Percentiles rank a stretch among this genome's conserved stretches.
Evolutionary conservation across 2,888 invertebrate species (phyloP).

Genomic region (Eudemis profundana): DNA sequence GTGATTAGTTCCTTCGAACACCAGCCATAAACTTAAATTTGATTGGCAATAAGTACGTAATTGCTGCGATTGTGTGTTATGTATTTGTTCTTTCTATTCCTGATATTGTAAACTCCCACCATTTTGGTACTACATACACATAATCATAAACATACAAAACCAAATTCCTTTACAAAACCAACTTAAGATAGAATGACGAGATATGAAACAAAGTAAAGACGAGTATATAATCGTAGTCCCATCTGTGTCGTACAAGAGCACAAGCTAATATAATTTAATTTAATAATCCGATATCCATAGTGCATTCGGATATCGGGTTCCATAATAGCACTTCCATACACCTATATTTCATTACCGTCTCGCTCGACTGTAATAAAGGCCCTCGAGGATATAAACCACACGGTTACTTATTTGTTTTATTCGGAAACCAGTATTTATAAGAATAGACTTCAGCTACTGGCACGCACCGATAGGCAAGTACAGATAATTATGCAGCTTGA

Average conservation of each 20-base stretch:
- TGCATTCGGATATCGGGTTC: slow-evolving; percentile 64
- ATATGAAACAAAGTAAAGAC: too few species aligned
- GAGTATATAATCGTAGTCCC: too few species aligned
- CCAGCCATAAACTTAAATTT: too few species aligned
- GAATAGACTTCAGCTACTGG: slow-evolving; percentile 21
- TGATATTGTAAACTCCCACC: too few species aligned
- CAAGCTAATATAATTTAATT: slow-evolving; percentile 57
- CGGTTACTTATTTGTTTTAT: slow-evolving; percentile 61
- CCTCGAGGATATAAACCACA: slow-evolving; percentile 54
- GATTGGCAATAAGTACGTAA: too few species aligned
- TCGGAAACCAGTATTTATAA: slow-evolving; percentile 20
- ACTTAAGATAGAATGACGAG: too few species aligned
- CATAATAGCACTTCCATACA: slow-evolving; percentile 58
- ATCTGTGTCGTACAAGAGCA: neutral
- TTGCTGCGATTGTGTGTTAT: too few species aligned
- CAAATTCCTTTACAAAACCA: too few species aligned
- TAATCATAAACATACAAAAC: too few species aligned
- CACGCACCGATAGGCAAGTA: slow-evolving; percentile 19
- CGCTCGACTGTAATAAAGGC: slow-evolving; percentile 59
- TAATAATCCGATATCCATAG: slow-evolving; percentile 62
- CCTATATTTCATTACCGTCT: slow-evolving; percentile 68
- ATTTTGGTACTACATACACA: too few species aligned
- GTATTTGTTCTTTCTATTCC: too few species aligned
- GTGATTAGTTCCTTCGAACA: too few species aligned
- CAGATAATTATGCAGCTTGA: slow-evolving; percentile 22